A percentile compares a stretch with the other conserved stretches of the same genome.
These are phyloP conservation scores for Leptinotarsa defecta DNA, from an alignment of 1,140 invertebrate genomes.

Conservation along the genomic window DNA sequence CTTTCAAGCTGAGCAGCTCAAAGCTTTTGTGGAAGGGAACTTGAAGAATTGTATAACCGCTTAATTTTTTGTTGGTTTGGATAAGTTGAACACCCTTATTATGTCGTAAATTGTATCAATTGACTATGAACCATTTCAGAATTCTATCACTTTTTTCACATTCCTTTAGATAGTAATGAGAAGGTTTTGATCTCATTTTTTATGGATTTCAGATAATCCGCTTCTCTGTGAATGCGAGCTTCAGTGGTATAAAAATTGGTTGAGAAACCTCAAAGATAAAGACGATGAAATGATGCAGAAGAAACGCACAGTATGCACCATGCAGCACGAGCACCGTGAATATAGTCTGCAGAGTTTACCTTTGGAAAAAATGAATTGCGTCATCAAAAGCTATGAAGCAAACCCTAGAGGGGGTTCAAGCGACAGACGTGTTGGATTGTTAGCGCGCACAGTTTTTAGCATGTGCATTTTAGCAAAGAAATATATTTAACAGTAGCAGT, in stretches of 20 bases:
- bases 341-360: slow-evolving; percentile 81
- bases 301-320: slow-evolving; percentile 79
- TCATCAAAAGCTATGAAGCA: slow-evolving; percentile 63
- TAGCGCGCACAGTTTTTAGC: slow-evolving; percentile 14
- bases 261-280: slow-evolving; percentile 73
- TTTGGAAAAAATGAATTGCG: slow-evolving; percentile 78
- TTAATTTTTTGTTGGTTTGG: no score
- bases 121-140: no score
- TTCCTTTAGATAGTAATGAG: no score
- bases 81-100: no score
- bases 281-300: slow-evolving; percentile 86
- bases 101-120: no score
- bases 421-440: neutral
- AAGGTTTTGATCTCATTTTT: neutral
- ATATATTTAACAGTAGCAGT: slow-evolving; percentile 26
- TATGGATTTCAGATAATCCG: slow-evolving; percentile 75
- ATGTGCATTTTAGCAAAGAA: slow-evolving; percentile 34
- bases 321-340: slow-evolving; percentile 75
- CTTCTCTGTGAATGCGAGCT: slow-evolving; percentile 85
- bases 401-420: slow-evolving; percentile 28
- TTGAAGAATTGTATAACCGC: no score
- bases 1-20: no score
- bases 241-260: slow-evolving; percentile 82
- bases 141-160: no score
- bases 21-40: no score